Evolutionary conservation across 2,888 invertebrate genomes (phyloP).

Genomic region (Byasa hedistus): DNA sequence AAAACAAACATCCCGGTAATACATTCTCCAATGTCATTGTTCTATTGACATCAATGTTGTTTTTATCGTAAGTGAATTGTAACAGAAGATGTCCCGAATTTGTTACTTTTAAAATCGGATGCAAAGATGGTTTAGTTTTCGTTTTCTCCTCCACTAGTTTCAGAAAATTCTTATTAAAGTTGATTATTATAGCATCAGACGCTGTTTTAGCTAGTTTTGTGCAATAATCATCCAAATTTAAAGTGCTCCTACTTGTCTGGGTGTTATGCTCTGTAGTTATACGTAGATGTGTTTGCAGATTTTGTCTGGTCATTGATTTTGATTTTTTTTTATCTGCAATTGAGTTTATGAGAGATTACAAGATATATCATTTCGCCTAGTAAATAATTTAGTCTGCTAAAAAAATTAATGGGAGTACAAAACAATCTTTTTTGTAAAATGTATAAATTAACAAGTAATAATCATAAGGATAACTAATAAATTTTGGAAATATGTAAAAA

Average conservation of each 20-base stretch:
- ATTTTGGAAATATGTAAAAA: no score
- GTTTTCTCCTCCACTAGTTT: constrained; percentile 43
- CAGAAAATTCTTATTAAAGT: constrained; percentile 46
- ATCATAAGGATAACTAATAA: no score
- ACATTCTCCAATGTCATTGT: constrained; percentile 24
- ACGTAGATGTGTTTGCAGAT: constrained; percentile 14
- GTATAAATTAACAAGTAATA: no score
- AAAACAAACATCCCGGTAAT: constrained; percentile 37
- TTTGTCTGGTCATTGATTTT: constrained; percentile 39
- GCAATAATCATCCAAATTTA: constrained; percentile 29
- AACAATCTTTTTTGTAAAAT: constrained; percentile 32
- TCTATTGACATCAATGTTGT: constrained; percentile 14
- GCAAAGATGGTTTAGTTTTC: constrained; percentile 36
- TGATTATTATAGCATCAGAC: constrained; percentile 45
- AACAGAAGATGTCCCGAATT: constrained; percentile 41
- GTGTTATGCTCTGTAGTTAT: constrained; percentile 13
- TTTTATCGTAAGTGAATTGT: constrained; percentile 36
- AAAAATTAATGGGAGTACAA: constrained; percentile 62
- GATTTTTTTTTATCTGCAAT: constrained; percentile 56
- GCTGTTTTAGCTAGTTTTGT: constrained; percentile 40
- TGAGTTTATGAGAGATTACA: constrained; percentile 29
- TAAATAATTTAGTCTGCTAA: not conserved
- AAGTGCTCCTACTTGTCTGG: constrained; percentile 8
- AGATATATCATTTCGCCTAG: not conserved
- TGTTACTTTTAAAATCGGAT: constrained; percentile 40